These are phyloP conservation scores for Anableps anableps DNA, from an alignment of 2,797 vertebrate genomes.

Conservation along the genomic window DNA sequence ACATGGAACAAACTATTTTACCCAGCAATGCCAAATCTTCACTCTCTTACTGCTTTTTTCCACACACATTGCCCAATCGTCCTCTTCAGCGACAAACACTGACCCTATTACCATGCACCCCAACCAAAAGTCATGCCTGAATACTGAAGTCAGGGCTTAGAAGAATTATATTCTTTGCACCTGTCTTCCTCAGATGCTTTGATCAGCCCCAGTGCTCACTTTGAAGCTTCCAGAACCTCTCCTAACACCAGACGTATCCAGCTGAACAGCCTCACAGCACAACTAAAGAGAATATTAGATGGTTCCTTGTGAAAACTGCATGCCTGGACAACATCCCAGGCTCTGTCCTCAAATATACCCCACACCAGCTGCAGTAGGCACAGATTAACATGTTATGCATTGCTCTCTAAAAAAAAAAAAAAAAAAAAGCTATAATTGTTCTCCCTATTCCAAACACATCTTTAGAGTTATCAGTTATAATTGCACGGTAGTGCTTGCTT, in stretches of 20 bases:
- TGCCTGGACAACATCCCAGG: not conserved
- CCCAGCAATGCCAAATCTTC: not conserved
- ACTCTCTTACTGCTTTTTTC: not conserved
- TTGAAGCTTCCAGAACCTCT: not conserved
- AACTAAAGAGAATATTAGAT: not conserved
- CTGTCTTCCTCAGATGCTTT: not conserved
- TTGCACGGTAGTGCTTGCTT: not conserved
- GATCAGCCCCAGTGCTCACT: not conserved
- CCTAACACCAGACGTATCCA: not conserved
- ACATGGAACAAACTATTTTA: not conserved
- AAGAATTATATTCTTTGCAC: not conserved
- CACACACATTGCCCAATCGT: not conserved
- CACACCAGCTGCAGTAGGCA: not conserved
- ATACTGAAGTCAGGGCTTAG: not conserved
- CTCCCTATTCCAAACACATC: not conserved
- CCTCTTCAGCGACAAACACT: not conserved
- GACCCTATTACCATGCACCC: not conserved
- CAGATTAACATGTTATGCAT: not conserved
- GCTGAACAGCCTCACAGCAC: not conserved
- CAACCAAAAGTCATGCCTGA: not conserved
- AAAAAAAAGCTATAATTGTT: not conserved
- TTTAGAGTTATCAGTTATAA: not conserved
- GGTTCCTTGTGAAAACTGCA: not conserved
- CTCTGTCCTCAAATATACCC: not conserved
- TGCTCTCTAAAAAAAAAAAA: not conserved